Evolutionary conservation across 2,888 invertebrate species (phyloP), one percentile per base, ranked within the genome.

Genomic region (Agriopis marginaria): DNA sequence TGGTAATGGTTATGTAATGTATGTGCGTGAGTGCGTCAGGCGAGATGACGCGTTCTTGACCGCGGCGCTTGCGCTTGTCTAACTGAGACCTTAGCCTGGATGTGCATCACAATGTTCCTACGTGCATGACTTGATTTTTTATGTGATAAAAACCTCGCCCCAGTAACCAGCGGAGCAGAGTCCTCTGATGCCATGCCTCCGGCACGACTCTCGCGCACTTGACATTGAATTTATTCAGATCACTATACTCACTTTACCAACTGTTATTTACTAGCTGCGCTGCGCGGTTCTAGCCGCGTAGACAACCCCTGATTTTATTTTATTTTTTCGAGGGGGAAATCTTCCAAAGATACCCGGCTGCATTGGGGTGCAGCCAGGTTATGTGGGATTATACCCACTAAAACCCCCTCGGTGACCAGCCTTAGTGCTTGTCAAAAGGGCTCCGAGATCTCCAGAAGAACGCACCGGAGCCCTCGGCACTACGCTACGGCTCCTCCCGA

Each of bases 21-120:
- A 23, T 53, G 45, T 45, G 61, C 17, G 39, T 61, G 49, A n/a
- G n/a, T 45, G 56, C 49, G 72, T 42, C 65, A 44, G 42, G 63
- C 72, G 73, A 82, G 77, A 76, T 76, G 73, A 70, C 71, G 74
- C 71, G 81, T 76, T 74, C 80, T 82, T 82, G 84, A 82, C 82
- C 82, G 80, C 74, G 66, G 76, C 67, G 73, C 74, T 49, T n/a
- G 51, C 47, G 61, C 65, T 64, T 51, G 54, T 66, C 66, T 55
- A 65, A 66, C 67, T 66, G 63, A 85, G 83, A 85, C 90, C 90
- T 90, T 90, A 89, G 87, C 90, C 89, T 89, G 82, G 83, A 87
- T 89, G 88, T 86, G 80, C 85, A 86, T 78, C 81, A 80, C 76
- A 82, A 82, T 82, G 79, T 77, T 78, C 76, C 69, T 82, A 80